Evolutionary conservation across 2,888 invertebrate genomes (phyloP), one percentile per base, ranked within the genome.

Genomic region (Alentia gelatinosa): DNA sequence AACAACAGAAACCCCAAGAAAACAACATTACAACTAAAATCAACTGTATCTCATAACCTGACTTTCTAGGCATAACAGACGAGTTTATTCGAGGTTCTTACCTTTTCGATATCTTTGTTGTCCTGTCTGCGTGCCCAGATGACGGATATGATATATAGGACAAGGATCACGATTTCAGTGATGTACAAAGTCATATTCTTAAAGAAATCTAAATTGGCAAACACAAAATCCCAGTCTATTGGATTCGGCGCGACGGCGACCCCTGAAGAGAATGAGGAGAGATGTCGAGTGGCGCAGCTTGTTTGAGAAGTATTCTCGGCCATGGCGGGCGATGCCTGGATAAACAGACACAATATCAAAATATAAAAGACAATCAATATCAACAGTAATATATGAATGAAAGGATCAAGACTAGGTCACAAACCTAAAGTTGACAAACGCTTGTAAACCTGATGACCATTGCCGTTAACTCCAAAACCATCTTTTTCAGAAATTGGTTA

Each of bases 141-240:
- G 39, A 96, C 94, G 30, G 95, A 93, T 0, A 96, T 3, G 15
- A 96, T 93, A 93, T 96, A 96, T 37, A 96, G 50, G 5, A 95
- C 92, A 9, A 94, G 92, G 1, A 96, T 94, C 26, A 96, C 93
- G 35, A 97, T 96, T 91, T 96, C 94, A 0, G 96, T 96, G 50
- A 96, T 92, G 94, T 96, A 97, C 56, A 97, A 95, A 1, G 96
- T 96, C 1, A 96, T 95, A 93, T 97, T 97, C 92, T 96, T 95
- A 56, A 93, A 92, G 94, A 97, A 96, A 91, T 95, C 96, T 30
- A 95, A 94, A 93, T 97, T 96, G 42, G 95, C 94, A 91, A 96
- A 96, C 9, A 97, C 96, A 92, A 96, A 96, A 92, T 95, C 94
- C 94, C 96, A 97, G 94, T 97, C 96, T 19, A 97, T 96, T 23